Base-by-base conservation (phyloP, 2,888 invertebrate species). In the Luffia ferchaultella region DNA sequence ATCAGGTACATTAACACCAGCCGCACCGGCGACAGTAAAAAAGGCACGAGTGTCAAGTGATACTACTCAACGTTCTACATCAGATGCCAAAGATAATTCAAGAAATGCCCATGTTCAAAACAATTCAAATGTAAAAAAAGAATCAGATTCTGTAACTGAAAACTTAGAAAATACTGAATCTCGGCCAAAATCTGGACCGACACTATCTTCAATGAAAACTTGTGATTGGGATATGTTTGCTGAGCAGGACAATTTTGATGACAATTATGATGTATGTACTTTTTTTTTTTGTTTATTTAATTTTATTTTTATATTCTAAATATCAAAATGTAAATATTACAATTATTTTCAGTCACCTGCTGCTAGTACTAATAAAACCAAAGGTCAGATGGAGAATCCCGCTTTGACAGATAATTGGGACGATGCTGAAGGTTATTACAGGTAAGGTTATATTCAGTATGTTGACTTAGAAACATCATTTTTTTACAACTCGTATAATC, bases 401-500 rank as follows among this genome's bases (percentile, higher is more conserved):
- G 91, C 92, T 52, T 83, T 97, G 42, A 94, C 92, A 0, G 97
- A 97, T 70, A 97, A 97, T 69, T 97, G 96, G 96, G 97, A 97
- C 65, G 97, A 97, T 78, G 93, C 95, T 0, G 97, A 97, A 76
- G 97, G 97, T 46, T 97, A 97, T 71, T 97, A 97, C 70, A 86
- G 91, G 75, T 74, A 58, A 5, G 16, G 16, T 43, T 16, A n/a
- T 43, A 16, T n/a, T n/a, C n/a, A n/a, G n/a, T n/a, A n/a, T n/a
- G n/a, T n/a, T n/a, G n/a, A n/a, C n/a, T n/a, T n/a, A n/a, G n/a
- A n/a, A n/a, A n/a, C n/a, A n/a, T n/a, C n/a, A n/a, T n/a, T n/a
- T n/a, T n/a, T n/a, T n/a, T n/a, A n/a, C n/a, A n/a, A n/a, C n/a
- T n/a, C n/a, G n/a, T n/a, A n/a, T n/a, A n/a, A n/a, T n/a, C n/a